Evolutionary conservation across 2,888 invertebrate species (phyloP).

Genomic region (Phortica okadai): DNA sequence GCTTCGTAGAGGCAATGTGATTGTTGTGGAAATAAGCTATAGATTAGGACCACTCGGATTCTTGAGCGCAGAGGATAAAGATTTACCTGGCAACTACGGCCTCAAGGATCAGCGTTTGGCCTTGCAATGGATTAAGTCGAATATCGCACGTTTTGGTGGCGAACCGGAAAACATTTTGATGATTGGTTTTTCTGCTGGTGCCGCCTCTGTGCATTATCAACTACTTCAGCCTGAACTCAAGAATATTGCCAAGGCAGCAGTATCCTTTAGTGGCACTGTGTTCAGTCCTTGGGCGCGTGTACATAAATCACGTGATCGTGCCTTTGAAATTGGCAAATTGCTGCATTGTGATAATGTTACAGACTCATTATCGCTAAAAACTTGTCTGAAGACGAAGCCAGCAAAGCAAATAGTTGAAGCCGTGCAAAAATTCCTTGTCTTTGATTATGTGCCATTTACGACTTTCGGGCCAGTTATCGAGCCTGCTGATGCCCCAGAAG

Average conservation of each 20-base stretch:
- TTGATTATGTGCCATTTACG: slow-evolving; percentile 82
- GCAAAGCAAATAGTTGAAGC: slow-evolving; percentile 80
- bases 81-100: slow-evolving; percentile 85
- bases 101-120: slow-evolving; percentile 86
- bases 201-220: slow-evolving; percentile 85
- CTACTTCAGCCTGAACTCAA: slow-evolving; percentile 78
- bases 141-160: slow-evolving; percentile 84
- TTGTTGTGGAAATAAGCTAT: slow-evolving; percentile 83
- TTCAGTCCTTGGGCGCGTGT: slow-evolving; percentile 80
- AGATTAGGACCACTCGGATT: slow-evolving; percentile 85
- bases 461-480: slow-evolving; percentile 86
- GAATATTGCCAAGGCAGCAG: slow-evolving; percentile 48
- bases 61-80: slow-evolving; percentile 83
- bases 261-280: slow-evolving; percentile 83
- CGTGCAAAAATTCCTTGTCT: slow-evolving; percentile 70
- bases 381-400: slow-evolving; percentile 81
- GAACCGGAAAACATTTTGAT: slow-evolving; percentile 83
- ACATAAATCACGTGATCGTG: slow-evolving; percentile 78
- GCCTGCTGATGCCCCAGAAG: slow-evolving; percentile 75
- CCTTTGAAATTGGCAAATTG: slow-evolving; percentile 79
- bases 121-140: slow-evolving; percentile 82
- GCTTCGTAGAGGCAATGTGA: slow-evolving; percentile 80
- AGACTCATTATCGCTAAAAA: slow-evolving; percentile 77
- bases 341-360: slow-evolving; percentile 80
- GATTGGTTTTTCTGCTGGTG: slow-evolving; percentile 84